Evolutionary conservation across 2,888 invertebrate genomes (phyloP), one percentile per base, ranked within the genome.

Genomic region (Scaptomyza flava): DNA sequence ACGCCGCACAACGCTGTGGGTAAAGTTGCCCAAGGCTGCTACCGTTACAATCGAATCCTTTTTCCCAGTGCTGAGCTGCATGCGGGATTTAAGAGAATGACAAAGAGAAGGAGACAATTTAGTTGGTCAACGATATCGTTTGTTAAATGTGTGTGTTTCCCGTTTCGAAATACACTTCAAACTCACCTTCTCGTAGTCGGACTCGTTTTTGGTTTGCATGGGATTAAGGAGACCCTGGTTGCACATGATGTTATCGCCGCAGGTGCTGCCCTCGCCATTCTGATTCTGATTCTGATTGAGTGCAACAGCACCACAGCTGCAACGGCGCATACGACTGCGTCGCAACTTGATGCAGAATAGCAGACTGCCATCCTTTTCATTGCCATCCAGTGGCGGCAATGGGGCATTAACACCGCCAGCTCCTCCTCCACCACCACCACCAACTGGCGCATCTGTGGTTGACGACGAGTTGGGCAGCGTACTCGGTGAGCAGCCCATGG

Each of bases 41-140:
- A 92, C 91, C 38, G 91, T 91, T 30, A 92, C 92, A 80, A 92
- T 92, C 43, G 92, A 92, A 77, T 92, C 92, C 88, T 92, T 92
- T 76, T 92, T 92, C 61, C 91, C 89, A 56, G 90, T 90, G 81
- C 89, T 90, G 70, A 90, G 89, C 92, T 92, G 87, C 51, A 50
- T 63, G 50, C 53, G 60, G 23, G 46, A 67, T 59, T 63, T 58
- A 47, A 48, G 45, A 36, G 12, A 57, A 31, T 58, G 12, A 43
- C 20, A 36, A n/a, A n/a, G 5, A 36, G n/a, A 36, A 4, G 0
- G n/a, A 14, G 36, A 38, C 38, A 41, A 50, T 60, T 57, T 33
- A 53, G 46, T 64, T 75, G 57, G 68, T 61, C 52, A 53, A 27
- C 36, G 36, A 14, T 45, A 31, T 45, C 33, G n/a, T 30, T 36